Base-by-base conservation (phyloP, 2,888 invertebrate genomes). In the Perizoma flavofasciatum region DNA sequence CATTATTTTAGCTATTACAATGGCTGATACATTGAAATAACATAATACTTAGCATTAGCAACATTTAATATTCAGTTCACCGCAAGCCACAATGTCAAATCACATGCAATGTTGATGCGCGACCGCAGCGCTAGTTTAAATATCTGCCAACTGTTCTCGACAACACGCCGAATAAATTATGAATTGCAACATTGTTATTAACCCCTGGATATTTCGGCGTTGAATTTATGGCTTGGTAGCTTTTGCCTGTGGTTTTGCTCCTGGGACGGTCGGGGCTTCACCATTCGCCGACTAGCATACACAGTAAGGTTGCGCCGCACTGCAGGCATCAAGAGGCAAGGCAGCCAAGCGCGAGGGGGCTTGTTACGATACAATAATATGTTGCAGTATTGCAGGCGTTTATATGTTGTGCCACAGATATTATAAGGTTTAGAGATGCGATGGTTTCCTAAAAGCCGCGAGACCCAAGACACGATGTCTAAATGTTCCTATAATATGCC, bases 11-110 rank as follows among this genome's bases (percentile, higher is more conserved):
- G 7, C 37, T 1, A 5, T 46, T 41, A 44, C 43, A 51, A 5
- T n/a, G 4, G 7, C 0, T 41, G 5, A 48, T n/a, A 33, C 35
- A 22, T 33, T 49, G 11, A 54, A 49, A 45, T 47, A 47, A 48
- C 33, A 53, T 48, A 62, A 47, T 56, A 45, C 35, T 41, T 37
- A 55, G 52, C 53, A 65, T 60, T 61, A 63, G 51, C 41, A 33
- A 46, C 45, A 60, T 66, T 77, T 78, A 78, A 81, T 79, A 79
- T 77, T 76, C 70, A 69, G 70, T 64, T 49, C 40, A 65, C 79
- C 80, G 63, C 81, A 78, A 75, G 69, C 82, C 83, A 64, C 81
- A 79, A 75, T 74, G 78, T 82, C 82, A 85, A 81, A 84, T 83
- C 79, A 73, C 72, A 77, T 79, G 82, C 83, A 77, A 80, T 74